These are phyloP conservation scores for Chascanopsetta lugubris DNA, from an alignment of 2,113 vertebrate genomes.

Conservation along the genomic window DNA sequence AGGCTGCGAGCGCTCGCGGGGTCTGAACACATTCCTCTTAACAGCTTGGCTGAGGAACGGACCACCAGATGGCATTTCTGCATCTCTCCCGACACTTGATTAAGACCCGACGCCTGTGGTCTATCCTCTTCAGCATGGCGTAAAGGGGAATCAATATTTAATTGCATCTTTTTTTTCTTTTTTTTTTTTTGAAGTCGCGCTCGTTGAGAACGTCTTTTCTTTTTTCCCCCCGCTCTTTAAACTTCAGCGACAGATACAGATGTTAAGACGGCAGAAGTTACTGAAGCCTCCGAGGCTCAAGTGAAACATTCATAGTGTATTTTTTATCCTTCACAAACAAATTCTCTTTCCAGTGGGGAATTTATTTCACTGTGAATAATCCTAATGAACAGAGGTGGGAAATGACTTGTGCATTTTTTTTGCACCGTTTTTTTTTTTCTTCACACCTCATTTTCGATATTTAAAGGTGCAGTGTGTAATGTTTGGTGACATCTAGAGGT, in stretches of 20 bases:
- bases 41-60: constrained; percentile 72
- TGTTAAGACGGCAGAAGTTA: constrained; percentile 13
- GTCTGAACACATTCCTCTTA: constrained; percentile 62
- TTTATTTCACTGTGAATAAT: too few species aligned
- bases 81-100: constrained; percentile 70
- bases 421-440: too few species aligned
- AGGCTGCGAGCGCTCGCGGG: constrained; percentile 41
- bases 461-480: too few species aligned
- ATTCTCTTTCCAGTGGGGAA: too few species aligned
- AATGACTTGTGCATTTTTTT: too few species aligned
- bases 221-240: constrained; percentile 1
- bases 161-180: constrained; percentile 60
- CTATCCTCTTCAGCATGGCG: constrained; percentile 54
- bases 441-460: too few species aligned
- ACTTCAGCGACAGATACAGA: constrained; percentile 21
- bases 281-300: constrained; percentile 3
- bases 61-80: constrained; percentile 76
- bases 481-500: too few species aligned
- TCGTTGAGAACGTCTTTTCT: constrained; percentile 25
- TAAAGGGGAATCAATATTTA: constrained; percentile 68
- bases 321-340: too few species aligned
- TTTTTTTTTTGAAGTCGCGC: too few species aligned
- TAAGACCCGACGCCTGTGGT: constrained; percentile 63
- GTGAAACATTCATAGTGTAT: too few species aligned
- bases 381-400: too few species aligned